Base-by-base conservation (phyloP, 2,113 vertebrate species). In the Eudyptes chrysolophus region DNA sequence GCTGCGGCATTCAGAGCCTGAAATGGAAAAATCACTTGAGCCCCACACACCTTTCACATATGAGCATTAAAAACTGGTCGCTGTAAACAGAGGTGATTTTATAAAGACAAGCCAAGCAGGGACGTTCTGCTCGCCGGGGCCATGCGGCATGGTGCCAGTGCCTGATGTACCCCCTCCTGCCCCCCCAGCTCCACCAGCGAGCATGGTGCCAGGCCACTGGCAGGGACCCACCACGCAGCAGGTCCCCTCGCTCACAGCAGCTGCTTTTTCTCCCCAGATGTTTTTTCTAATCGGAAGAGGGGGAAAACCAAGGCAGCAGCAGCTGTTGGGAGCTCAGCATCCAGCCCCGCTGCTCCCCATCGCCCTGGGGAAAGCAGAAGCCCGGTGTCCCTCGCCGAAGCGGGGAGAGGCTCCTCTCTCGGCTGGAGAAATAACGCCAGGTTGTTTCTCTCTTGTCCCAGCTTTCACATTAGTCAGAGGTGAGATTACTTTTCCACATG, bases 321-420 rank as follows among this genome's bases (percentile, higher is more conserved):
- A 55, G 61, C 55, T 0, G 0, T 3, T 4, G 72, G 44, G 75
- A 85, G 38, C 79, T 69, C 81, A 17, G 62, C 17, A 17, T 14
- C 81, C 68, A 42, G 25, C 38, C 57, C 29, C 3, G 4, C 46
- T 8, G 27, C 66, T 46, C 18, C 21, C 77, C 85, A 1, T 32
- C 7, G 0, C 42, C 57, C 65, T 0, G 0, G 77, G 81, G 46
- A 13, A n/a, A 18, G 16, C 24, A 3, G 27, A 57, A 57, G 20
- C 61, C 51, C 1, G 0, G 55, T 1, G 0, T 11, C 32, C 64
- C 57, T 38, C 2, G 3, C 36, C 6, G 0, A 13, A 44, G 12
- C 3, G 1, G 24, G 19, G n/a, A 66, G 24, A 30, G 8, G n/a
- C 22, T 80, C 46, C 51, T 54, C 44, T 64, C 44, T 87, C 2